Percentiles rank a stretch among this genome's conserved stretches.
phyloP scores from a whole-genome alignment of 2,888 invertebrate genomes.

The Penaeus monodon region DNA sequence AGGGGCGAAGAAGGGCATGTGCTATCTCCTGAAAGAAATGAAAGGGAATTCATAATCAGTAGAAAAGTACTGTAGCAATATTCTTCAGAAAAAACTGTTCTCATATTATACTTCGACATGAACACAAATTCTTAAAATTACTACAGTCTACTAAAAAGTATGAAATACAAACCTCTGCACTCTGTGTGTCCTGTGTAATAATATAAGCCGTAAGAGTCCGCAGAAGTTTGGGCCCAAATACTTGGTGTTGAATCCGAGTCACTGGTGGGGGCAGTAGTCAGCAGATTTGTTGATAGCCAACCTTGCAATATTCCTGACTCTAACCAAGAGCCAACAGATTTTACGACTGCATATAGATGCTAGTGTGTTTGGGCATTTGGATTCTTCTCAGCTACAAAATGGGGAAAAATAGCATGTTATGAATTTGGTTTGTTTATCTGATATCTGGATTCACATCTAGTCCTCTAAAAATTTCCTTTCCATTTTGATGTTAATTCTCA shows the following conservation, averaged over 20 bases:
- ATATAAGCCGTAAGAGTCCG: constrained; percentile 59
- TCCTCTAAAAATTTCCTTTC: no score
- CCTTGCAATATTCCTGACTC: constrained; percentile 71
- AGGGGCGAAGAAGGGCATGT: constrained; percentile 53
- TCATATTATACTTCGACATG: no score
- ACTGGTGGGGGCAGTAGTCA: constrained; percentile 68
- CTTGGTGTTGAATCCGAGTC: constrained; percentile 68
- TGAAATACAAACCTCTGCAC: constrained; percentile 38
- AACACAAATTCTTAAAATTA: no score
- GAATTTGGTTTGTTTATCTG: background rate
- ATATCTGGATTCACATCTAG: no score
- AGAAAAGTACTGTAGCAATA: no score
- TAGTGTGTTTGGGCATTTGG: constrained; percentile 76
- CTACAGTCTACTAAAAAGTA: background rate
- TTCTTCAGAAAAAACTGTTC: no score
- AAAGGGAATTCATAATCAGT: background rate
- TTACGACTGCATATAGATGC: constrained; percentile 70
- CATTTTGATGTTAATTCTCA: no score
- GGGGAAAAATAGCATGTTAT: background rate
- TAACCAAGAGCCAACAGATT: constrained; percentile 62
- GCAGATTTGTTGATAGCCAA: constrained; percentile 59
- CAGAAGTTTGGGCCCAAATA: constrained; percentile 56
- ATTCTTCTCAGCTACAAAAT: constrained; percentile 72
- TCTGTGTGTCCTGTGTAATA: constrained; percentile 50
- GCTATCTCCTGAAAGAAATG: constrained; percentile 48